Conservation (phyloP, 1,140 invertebrate species). For the Drosophila pachea region DNA sequence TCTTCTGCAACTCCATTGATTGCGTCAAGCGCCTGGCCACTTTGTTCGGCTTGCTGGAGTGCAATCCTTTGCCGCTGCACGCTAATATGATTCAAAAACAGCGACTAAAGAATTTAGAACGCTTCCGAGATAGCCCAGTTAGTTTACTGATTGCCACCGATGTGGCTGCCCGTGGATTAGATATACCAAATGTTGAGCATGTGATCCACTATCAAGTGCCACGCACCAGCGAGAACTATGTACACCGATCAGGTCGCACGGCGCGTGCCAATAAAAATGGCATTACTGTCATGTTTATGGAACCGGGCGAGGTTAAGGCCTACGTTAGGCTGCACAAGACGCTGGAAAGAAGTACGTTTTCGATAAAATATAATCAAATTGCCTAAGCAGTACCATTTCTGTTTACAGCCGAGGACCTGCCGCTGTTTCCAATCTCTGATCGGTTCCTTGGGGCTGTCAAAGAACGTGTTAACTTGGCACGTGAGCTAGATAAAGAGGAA, state of each 20-base stretch:
- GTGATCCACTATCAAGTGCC: slow-evolving; percentile 98
- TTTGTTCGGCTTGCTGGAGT: slow-evolving; percentile 89
- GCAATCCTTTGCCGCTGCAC: slow-evolving; percentile 91
- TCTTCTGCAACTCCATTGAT: slow-evolving; percentile 99
- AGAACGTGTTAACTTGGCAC: slow-evolving; percentile 86
- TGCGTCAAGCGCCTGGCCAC: slow-evolving; percentile 92
- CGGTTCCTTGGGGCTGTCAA: slow-evolving; percentile 84
- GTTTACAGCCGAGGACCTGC: slow-evolving; percentile 86
- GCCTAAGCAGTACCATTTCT: background rate
- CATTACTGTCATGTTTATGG: slow-evolving; percentile 94
- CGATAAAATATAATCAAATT: background rate
- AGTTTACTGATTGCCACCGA: slow-evolving; percentile 96
- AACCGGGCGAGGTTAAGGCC: slow-evolving; percentile 89
- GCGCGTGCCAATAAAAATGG: slow-evolving; percentile 93
- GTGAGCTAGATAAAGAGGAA: slow-evolving; percentile 88
- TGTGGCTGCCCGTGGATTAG: slow-evolving; percentile 97
- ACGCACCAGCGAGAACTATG: slow-evolving; percentile 95
- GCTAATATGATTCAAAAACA: slow-evolving; percentile 97
- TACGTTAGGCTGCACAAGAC: slow-evolving; percentile 92
- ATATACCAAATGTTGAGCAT: slow-evolving; percentile 96
- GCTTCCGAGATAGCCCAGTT: slow-evolving; percentile 87
- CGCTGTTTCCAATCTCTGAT: slow-evolving; percentile 88
- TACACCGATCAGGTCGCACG: slow-evolving; percentile 97
- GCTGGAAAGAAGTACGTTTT: slow-evolving; percentile 86
- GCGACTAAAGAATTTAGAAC: slow-evolving; percentile 95